These are phyloP conservation scores for Hofmannophila pseudospretella DNA, from an alignment of 2,888 invertebrate genomes.

Conservation along the genomic window DNA sequence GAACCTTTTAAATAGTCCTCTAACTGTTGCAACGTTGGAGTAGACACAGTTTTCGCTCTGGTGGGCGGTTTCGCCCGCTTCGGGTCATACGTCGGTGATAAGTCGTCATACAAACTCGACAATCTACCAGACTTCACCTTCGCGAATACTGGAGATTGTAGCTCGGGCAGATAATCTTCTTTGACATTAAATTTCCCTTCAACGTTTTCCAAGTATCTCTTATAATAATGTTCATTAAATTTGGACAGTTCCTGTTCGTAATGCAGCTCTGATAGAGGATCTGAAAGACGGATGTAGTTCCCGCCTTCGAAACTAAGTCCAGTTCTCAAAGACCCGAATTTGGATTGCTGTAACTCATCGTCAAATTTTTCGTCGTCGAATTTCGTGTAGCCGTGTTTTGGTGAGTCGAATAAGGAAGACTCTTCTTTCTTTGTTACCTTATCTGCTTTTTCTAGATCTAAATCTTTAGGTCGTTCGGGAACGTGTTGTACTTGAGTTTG, in stretches of 20 bases:
- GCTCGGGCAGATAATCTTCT: constrained; percentile 66
- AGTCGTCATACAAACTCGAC: constrained; percentile 56
- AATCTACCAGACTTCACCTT: constrained; percentile 62
- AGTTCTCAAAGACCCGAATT: constrained; percentile 66
- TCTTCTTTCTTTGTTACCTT: constrained; percentile 41
- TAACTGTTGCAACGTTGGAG: constrained; percentile 69
- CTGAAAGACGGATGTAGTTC: constrained; percentile 59
- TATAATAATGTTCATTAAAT: constrained; percentile 64
- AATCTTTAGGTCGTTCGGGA: constrained; percentile 44
- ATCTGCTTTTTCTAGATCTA: constrained; percentile 41
- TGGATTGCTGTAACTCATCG: constrained; percentile 56
- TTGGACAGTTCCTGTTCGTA: constrained; percentile 67
- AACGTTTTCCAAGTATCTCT: constrained; percentile 58
- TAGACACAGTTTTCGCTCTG: constrained; percentile 52
- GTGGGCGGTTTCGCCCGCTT: constrained; percentile 54
- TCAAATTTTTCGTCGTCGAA: constrained; percentile 43
- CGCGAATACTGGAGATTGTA: constrained; percentile 68
- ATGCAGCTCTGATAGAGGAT: constrained; percentile 57
- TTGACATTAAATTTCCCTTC: constrained; percentile 53
- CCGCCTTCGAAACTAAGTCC: constrained; percentile 47
- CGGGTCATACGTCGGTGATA: constrained; percentile 54
- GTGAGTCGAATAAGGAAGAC: constrained; percentile 37
- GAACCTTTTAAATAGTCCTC: constrained; percentile 67
- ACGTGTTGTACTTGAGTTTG: neutral
- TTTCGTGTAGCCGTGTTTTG: constrained; percentile 43